Conservation (phyloP, 2,888 invertebrate species). For the Amphipoea oculea region DNA sequence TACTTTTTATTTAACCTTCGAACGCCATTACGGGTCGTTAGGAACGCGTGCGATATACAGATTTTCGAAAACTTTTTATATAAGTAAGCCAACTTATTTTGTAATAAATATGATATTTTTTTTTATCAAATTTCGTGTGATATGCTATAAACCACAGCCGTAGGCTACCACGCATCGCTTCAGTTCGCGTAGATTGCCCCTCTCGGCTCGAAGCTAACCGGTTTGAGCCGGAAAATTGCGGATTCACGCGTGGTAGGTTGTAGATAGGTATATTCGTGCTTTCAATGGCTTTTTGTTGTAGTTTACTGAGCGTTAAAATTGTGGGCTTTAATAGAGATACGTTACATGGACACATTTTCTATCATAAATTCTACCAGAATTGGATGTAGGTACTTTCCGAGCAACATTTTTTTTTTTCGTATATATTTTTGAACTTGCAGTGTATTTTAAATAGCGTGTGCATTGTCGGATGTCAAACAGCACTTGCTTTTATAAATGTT, state of each 20-base stretch:
- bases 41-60: constrained; percentile 23
- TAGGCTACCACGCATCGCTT: constrained; percentile 48
- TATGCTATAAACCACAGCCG: constrained; percentile 47
- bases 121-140: constrained; percentile 37
- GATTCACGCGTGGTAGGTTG: constrained; percentile 25
- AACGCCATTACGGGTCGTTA: constrained; percentile 58
- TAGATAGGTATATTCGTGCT: constrained; percentile 15
- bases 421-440: neutral
- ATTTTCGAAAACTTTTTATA: constrained; percentile 35
- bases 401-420: neutral
- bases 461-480: constrained; percentile 5
- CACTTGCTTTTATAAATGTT: constrained; percentile 44
- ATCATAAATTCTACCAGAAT: constrained; percentile 7
- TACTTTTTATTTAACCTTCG: constrained; percentile 62
- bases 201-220: constrained; percentile 33
- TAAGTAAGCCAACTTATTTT: constrained; percentile 9
- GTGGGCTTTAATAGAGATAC: neutral
- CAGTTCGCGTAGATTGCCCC: constrained; percentile 55
- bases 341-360: neutral
- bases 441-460: constrained; percentile 1
- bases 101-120: constrained; percentile 17
- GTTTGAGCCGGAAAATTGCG: constrained; percentile 54
- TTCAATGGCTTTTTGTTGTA: constrained; percentile 39
- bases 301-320: constrained; percentile 25
- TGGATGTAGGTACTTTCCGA: neutral